Evolutionary conservation across 2,888 invertebrate genomes (phyloP).

Genomic region (Cosmia trapezina): DNA sequence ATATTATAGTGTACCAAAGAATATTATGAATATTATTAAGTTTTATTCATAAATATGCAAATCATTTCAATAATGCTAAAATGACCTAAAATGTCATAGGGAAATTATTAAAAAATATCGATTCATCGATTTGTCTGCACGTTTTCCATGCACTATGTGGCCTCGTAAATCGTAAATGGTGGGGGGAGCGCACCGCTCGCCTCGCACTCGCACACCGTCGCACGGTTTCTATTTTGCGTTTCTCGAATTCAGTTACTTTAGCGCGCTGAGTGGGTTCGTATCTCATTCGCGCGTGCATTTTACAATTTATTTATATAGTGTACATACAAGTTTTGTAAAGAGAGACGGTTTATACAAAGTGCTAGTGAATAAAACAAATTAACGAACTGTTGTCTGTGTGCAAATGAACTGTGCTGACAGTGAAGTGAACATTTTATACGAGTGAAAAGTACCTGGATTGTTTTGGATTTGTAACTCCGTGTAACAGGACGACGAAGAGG

Average conservation of each 20-base stretch:
- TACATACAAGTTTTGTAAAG: constrained; percentile 79
- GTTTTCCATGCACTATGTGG: constrained; percentile 83
- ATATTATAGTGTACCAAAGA: not conserved
- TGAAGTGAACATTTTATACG: constrained; percentile 80
- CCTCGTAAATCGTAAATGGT: constrained; percentile 87
- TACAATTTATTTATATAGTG: constrained; percentile 82
- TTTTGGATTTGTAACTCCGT: constrained; percentile 72
- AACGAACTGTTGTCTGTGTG: constrained; percentile 75
- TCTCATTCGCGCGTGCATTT: constrained; percentile 83
- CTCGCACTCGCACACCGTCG: constrained; percentile 76
- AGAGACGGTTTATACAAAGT: constrained; percentile 71
- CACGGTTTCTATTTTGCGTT: constrained; percentile 90
- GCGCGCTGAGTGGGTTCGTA: constrained; percentile 80
- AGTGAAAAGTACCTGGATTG: constrained; percentile 76
- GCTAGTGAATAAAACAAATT: constrained; percentile 77
- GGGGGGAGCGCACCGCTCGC: constrained; percentile 80
- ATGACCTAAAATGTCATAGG: constrained; percentile 11
- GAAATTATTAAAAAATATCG: constrained; percentile 60
- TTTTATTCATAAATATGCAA: not conserved
- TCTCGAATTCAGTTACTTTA: constrained; percentile 87
- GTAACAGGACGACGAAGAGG: constrained; percentile 72
- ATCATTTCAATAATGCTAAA: constrained; percentile 3
- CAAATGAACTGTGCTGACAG: constrained; percentile 77
- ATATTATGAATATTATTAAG: constrained; percentile 1
- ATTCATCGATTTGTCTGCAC: constrained; percentile 77